Base-by-base conservation (phyloP, 2,113 vertebrate genomes). In the Crotalus helleri region DNA sequence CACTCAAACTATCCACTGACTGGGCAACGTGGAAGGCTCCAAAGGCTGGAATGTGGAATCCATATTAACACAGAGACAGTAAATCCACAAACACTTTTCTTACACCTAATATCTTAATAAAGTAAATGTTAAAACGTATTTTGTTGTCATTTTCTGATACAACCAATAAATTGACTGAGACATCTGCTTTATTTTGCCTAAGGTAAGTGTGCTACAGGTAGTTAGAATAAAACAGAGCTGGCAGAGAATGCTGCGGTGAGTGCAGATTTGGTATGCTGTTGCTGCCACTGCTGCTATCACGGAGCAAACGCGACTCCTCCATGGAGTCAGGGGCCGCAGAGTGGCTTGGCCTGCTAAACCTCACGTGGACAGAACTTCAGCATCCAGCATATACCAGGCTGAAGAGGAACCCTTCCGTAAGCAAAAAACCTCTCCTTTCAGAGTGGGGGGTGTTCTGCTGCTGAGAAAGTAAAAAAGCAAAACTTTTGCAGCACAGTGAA, bases 281-380 rank as follows among this genome's bases (percentile, higher is more conserved):
- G 49, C 49, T 51, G 49, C 49, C 49, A 1, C 49, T 1, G 8
- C 49, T 51, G 54, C 15, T 13, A 15, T 15, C 81, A 21, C 1
- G 7, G 88, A 59, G 15, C 9, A 12, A 3, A 0, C 0, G 49
- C 2, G 64, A 46, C 39, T 0, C 29, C 0, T 1, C 24, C 2
- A 51, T 51, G 49, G 49, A 51, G 49, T 51, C 49, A 51, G 49
- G 49, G 49, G 49, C 49, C 8, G 8, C 8, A 51, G 49, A 51
- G 8, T 51, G 49, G 49, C 49, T 51, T 51, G 49, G 49, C 8
- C 49, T 51, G 49, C 49, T 51, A 51, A 51, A 51, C 49, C 8
- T 51, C 49, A 51, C 49, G 9, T 51, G 49, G 49, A 51, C 8
- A 51, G 49, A 51, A 51, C 49, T 51, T 51, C 49, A 51, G 49